Base-by-base conservation (phyloP, 2,113 vertebrate species). In the Peromyscus californicus region DNA sequence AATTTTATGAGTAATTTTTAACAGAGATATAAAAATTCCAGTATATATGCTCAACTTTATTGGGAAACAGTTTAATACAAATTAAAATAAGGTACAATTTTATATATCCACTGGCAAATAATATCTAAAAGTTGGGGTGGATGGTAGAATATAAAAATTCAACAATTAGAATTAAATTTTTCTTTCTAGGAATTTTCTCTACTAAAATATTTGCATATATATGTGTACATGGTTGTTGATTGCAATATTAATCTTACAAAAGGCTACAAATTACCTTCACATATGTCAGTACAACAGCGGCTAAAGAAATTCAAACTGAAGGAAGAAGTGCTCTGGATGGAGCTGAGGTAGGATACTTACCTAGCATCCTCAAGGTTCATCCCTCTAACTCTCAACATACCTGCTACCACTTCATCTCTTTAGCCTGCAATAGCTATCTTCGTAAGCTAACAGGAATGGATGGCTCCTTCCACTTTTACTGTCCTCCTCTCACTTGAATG, bases 111-210 rank as follows among this genome's bases (percentile, higher is more conserved):
- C 2, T 94, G 45, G 89, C 31, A 95, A 17, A 95, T 48, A 95
- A 61, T 90, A 2, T 31, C 22, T 85, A 86, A 86, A 69, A 16
- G 86, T 88, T 88, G 22, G 45, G 82, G 51, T 22, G 48, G 92
- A 31, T 12, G 48, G 19, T 19, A 92, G 39, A 88, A 88, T 75
- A 31, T 79, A 59, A 95, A 83, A 96, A 87, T 61, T 33, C 12
- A 91, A 85, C 26, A 94, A 72, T 85, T 75, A 74, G 97, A 96
- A 94, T 63, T 48, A 13, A 21, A 84, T 65, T 87, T 87, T 94
- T 93, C 61, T 39, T 92, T 29, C 24, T 90, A 93, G 9, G 26
- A 89, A 96, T 75, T 90, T 87, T 91, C 48, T 70, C 33, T 69
- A 82, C 12, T 89, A 45, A 94, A 96, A 95, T n/a, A 97, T 36